Conservation (phyloP, 2,888 invertebrate species). For the Cantharis rustica region DNA sequence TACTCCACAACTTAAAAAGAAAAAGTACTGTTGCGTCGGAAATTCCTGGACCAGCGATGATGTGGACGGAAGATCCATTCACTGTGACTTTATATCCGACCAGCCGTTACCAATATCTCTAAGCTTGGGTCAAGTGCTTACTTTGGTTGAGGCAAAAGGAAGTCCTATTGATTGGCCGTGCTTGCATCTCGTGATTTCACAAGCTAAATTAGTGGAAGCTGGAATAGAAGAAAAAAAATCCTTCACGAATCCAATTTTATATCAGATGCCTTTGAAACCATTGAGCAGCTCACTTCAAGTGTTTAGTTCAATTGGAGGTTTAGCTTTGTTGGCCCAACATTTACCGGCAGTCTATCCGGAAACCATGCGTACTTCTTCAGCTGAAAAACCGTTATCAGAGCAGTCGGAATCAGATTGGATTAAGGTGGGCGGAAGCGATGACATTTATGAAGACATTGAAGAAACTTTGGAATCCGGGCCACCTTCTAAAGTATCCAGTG, state of each 20-base stretch:
- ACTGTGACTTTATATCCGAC: conserved; percentile 50
- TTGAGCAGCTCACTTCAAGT: conserved; percentile 73
- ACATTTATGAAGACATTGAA: conserved; percentile 67
- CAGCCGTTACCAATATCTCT: conserved; percentile 50
- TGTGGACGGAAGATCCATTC: conserved; percentile 49
- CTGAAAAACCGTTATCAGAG: conserved; percentile 62
- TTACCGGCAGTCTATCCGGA: conserved; percentile 89
- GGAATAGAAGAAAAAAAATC: conserved; percentile 31
- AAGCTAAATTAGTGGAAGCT: conserved; percentile 44
- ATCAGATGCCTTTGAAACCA: conserved; percentile 51
- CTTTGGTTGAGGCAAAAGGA: conserved; percentile 48
- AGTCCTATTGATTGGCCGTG: conserved; percentile 52
- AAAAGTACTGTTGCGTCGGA: conserved; percentile 42
- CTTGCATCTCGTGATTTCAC: conserved; percentile 52
- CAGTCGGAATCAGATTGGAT: conserved; percentile 57
- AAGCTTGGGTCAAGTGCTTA: conserved; percentile 52
- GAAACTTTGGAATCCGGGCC: conserved; percentile 60
- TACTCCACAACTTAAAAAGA: conserved; percentile 53
- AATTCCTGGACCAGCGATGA: conserved; percentile 41
- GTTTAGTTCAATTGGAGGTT: conserved; percentile 86
- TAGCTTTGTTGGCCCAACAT: conserved; percentile 86
- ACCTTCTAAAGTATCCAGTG: conserved; percentile 57
- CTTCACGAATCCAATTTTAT: conserved; percentile 28
- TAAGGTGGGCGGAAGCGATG: conserved; percentile 63
- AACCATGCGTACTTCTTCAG: conserved; percentile 61